Evolutionary conservation across 2,888 invertebrate genomes (phyloP), one percentile per base, ranked within the genome.

Genomic region (Campoletis raptor): DNA sequence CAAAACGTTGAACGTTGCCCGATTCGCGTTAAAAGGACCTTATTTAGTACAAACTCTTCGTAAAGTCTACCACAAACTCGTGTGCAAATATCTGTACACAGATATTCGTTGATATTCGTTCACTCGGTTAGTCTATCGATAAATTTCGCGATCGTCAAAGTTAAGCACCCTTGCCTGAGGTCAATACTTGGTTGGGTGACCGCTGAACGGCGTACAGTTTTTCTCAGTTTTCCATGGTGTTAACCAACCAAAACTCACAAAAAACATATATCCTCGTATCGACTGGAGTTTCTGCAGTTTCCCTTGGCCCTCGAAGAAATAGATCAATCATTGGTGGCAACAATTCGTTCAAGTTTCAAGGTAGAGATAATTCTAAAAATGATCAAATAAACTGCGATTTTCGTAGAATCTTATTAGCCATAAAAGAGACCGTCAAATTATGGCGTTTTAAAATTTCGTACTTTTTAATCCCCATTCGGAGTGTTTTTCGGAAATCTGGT

Each of bases 11-110:
- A 79, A 73, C 79, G 54, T 57, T 79, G 54, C 81, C 80, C 86
- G 78, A 86, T 78, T 78, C 81, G 77, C 73, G 83, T 73, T 77
- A 80, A 83, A 83, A 69, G 77, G 82, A 79, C 61, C 70, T 70
- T 30, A 30, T 30, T 57, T 24, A 66, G 42, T 77, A 24, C 21
- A 72, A 8, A 45, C 64, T 40, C 36, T 61, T 15, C 54, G 61
- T 48, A 1, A 45, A 48, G 24, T 82, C 21, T 48, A 45, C 24
- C 57, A 36, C 74, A 76, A 74, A 48, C 9, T 24, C 37, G 36
- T n/a, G 45, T 45, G 24, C 52, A 52, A n/a, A 40, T 36, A 72
- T 52, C 18, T 37, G 24, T 64, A 15, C 54, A 24, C 21, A 8
- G 15, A 30, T 15, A 54, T n/a, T n/a, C 21, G 40, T 40, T 12